Percentiles rank a stretch among this genome's conserved stretches.
These are phyloP conservation scores for Tychaedon coryphoeus DNA, from an alignment of 2,113 vertebrate species.

Conservation along the genomic window DNA sequence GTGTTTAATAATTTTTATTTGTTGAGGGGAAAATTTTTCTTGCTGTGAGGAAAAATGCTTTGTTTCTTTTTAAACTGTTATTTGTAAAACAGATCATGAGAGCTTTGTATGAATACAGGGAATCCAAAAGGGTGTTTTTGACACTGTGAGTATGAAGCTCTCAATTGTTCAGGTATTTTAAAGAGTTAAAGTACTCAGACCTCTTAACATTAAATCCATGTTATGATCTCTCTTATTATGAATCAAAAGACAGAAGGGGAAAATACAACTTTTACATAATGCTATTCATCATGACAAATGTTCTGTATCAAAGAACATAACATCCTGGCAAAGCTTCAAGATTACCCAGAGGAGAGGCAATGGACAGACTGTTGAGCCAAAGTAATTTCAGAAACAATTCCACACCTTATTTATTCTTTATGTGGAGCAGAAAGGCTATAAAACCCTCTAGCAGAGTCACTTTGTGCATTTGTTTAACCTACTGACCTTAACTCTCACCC, in stretches of 20 bases:
- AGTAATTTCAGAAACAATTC: constrained; percentile 40
- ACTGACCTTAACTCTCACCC: not conserved
- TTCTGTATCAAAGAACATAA: constrained; percentile 44
- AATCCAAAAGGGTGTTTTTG: not conserved
- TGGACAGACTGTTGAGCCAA: not conserved
- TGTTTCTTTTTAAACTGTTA: not conserved
- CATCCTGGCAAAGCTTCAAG: constrained; percentile 34
- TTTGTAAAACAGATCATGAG: not conserved
- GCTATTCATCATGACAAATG: constrained; percentile 36
- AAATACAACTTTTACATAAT: constrained; percentile 24
- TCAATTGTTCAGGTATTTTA: not conserved
- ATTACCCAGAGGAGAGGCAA: constrained; percentile 47
- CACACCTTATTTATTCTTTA: not conserved
- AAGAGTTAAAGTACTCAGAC: not conserved
- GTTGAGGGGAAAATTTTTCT: not conserved
- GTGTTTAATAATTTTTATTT: not conserved
- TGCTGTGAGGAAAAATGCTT: not conserved
- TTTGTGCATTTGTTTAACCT: constrained; percentile 10
- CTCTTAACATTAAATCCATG: not conserved
- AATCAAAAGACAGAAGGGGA: constrained; percentile 27
- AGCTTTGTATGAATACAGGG: not conserved
- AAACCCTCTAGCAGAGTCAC: not conserved
- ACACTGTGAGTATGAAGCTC: not conserved
- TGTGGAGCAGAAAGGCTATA: not conserved
- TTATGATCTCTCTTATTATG: not conserved